These are phyloP conservation scores for Polia nebulosa DNA, from an alignment of 2,888 invertebrate genomes.

Conservation along the genomic window DNA sequence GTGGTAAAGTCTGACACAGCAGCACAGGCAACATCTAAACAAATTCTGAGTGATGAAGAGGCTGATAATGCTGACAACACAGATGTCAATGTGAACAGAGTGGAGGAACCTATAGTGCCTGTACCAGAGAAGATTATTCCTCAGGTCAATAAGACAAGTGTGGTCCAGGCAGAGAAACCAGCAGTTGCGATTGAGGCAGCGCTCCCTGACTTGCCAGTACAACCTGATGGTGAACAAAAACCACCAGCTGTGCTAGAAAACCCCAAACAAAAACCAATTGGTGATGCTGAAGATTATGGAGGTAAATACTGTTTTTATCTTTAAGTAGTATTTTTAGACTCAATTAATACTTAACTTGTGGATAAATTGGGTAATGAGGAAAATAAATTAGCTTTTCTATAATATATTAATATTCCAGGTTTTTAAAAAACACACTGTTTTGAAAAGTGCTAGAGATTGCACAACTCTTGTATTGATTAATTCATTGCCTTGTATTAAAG, in stretches of 20 bases:
- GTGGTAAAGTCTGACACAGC: conserved; percentile 32
- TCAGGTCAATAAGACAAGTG: conserved; percentile 42
- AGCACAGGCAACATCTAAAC: conserved; percentile 42
- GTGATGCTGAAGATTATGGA: conserved; percentile 65
- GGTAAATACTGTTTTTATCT: not conserved
- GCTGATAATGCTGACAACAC: conserved; percentile 34
- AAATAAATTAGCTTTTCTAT: not conserved
- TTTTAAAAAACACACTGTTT: not conserved
- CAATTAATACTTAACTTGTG: too few species aligned
- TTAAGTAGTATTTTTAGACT: too few species aligned
- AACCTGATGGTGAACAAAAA: conserved; percentile 59
- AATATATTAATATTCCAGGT: not conserved
- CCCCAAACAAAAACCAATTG: conserved; percentile 43
- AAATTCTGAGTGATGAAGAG: conserved; percentile 16
- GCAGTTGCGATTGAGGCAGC: conserved; percentile 29
- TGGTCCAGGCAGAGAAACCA: conserved; percentile 42
- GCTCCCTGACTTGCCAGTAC: conserved; percentile 38
- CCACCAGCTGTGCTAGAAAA: conserved; percentile 62
- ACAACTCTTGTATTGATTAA: not conserved
- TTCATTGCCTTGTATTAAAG: not conserved
- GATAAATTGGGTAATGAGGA: not conserved
- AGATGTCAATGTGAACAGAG: conserved; percentile 35
- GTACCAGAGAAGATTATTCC: conserved; percentile 22
- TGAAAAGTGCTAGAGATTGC: not conserved
- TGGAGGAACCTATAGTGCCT: conserved; percentile 33